Base-by-base conservation (phyloP, 2,888 invertebrate genomes). In the Caenorhabditis imperialis region DNA sequence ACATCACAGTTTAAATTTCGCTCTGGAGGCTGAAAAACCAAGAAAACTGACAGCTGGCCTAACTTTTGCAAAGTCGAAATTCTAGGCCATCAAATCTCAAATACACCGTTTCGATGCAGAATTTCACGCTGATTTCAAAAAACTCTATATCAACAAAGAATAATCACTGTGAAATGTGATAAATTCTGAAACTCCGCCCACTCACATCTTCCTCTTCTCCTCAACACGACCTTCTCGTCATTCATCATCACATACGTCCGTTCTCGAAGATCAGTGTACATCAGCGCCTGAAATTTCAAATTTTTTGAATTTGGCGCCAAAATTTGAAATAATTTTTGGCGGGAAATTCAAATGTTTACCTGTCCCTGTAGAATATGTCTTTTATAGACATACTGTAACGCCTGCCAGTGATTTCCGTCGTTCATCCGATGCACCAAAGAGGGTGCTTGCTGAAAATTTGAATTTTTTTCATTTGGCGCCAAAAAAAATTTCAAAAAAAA, bases 331-430 rank as follows among this genome's bases (percentile, higher is more conserved):
- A 45, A 14, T 10, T 22, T 27, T 2, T 16, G 25, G 18, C 7
- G 20, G 12, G 14, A 38, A 40, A 51, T 23, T n/a, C n/a, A n/a
- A n/a, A n/a, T 35, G 18, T 35, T 25, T 50, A 77, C 77, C 58
- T 77, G 77, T 73, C 80, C 92, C 75, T 94, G 92, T 44, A 96
- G 92, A 78, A 96, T 91, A 90, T 96, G 96, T 70, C 95, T 92
- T 89, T 96, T 94, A 88, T 95, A 90, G 81, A 84, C 82, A 70
- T 84, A 88, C 51, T 88, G 85, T 22, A 88, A 67, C 0, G 88
- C 88, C 20, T 77, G 79, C 81, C 85, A 84, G 60, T 88, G 88
- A 30, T 85, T 79, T 25, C 88, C 88, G 69, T 88, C 88, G 22
- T 76, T 81, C 84, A 88, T 87, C 47, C 82, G 54, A 58, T 77